Conservation (phyloP, 2,888 invertebrate species). For the Phortica magna region DNA sequence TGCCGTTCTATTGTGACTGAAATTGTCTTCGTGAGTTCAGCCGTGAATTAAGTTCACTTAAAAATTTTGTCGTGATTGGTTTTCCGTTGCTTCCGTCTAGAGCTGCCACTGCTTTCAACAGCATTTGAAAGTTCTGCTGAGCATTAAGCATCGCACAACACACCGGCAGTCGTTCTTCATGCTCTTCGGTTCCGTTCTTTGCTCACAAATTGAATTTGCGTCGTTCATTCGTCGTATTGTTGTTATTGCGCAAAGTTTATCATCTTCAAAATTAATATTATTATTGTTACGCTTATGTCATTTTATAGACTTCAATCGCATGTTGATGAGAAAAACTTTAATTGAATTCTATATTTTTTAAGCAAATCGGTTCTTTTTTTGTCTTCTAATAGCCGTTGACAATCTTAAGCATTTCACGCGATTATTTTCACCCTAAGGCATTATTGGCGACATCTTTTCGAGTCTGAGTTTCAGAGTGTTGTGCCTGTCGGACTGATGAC, state of each 20-base stretch:
- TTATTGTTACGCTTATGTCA: constrained; percentile 69
- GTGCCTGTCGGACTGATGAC: not conserved
- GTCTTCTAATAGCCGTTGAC: not conserved
- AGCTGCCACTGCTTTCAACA: too few relatives aligned
- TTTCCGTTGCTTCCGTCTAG: too few relatives aligned
- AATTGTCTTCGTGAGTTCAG: too few relatives aligned
- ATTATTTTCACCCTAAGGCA: not conserved
- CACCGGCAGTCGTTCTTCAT: not conserved
- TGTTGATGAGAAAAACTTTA: not conserved
- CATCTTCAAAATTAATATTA: constrained; percentile 49
- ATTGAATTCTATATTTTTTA: not conserved
- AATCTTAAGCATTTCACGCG: constrained; percentile 14
- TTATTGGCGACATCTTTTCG: constrained; percentile 8
- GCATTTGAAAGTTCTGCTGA: not conserved
- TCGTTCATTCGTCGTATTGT: constrained; percentile 34
- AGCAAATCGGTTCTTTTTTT: not conserved
- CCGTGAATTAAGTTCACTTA: too few relatives aligned
- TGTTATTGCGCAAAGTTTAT: constrained; percentile 41
- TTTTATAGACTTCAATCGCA: constrained; percentile 57
- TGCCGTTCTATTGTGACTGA: too few relatives aligned
- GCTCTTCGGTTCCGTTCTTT: not conserved
- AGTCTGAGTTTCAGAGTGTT: too few relatives aligned
- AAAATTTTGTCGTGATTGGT: too few relatives aligned
- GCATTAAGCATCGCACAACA: not conserved
- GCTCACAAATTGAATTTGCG: constrained; percentile 18